Evolutionary conservation across 2,113 vertebrate species (phyloP).

Genomic region (Hucho hucho): DNA sequence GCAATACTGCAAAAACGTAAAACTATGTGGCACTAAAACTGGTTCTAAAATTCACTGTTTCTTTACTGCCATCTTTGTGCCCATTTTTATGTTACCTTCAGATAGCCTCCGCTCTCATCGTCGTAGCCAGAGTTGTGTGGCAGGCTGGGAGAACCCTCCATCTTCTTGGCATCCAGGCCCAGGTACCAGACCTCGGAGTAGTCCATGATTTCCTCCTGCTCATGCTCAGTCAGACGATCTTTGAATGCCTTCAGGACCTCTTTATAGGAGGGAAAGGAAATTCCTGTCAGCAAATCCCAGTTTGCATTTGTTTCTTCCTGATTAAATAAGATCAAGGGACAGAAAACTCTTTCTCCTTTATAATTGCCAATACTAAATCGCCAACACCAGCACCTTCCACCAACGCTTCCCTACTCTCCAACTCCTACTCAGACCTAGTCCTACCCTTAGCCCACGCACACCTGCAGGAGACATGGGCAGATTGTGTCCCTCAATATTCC

Average conservation of each 20-base stretch:
- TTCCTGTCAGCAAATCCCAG: too few relatives aligned
- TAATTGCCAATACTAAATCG: too few relatives aligned
- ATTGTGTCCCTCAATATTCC: not conserved
- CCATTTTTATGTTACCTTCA: conserved; percentile 66
- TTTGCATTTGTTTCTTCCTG: too few relatives aligned
- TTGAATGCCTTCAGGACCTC: conserved; percentile 76
- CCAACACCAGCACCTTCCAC: too few relatives aligned
- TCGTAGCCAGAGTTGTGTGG: conserved; percentile 77
- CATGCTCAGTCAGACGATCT: conserved; percentile 70
- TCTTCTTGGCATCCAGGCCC: conserved; percentile 79
- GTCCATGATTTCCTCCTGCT: conserved; percentile 80
- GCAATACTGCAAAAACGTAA: not conserved
- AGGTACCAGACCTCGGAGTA: conserved; percentile 83
- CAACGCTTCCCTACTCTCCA: too few relatives aligned
- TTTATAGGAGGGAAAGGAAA: too few relatives aligned
- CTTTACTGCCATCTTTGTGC: not conserved
- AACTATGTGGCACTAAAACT: not conserved
- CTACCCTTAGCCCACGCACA: too few relatives aligned
- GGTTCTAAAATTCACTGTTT: not conserved
- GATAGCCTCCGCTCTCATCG: conserved; percentile 81
- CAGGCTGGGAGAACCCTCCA: conserved; percentile 67
- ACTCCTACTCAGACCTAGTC: too few relatives aligned
- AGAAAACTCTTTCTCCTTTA: too few relatives aligned
- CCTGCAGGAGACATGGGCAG: conserved; percentile 19
- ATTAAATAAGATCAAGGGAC: too few relatives aligned